Conservation (phyloP, 53 echinoderm and acorn worm species). For the Stichopus horrens region DNA sequence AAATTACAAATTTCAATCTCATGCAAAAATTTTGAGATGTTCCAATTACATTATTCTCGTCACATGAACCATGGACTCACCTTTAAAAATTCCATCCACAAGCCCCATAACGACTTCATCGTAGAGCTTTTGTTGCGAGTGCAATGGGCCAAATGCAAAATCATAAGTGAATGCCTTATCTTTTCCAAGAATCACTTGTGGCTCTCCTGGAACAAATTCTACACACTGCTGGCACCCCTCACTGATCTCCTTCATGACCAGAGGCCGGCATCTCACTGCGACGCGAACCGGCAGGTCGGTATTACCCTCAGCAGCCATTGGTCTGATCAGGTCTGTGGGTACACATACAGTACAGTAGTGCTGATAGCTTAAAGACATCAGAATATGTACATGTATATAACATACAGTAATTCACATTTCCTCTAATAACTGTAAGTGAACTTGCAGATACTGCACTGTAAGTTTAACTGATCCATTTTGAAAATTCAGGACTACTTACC, state of each 20-base stretch:
- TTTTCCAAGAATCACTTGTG: constrained; percentile 94
- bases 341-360: no score
- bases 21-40: neutral
- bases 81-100: constrained; percentile 93
- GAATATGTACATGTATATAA: no score
- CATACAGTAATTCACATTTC: no score
- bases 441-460: no score
- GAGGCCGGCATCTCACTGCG: constrained; percentile 79
- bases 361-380: no score
- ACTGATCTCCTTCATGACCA: constrained; percentile 78
- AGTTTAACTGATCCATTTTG: no score
- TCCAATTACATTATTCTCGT: neutral
- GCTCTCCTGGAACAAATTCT: constrained; percentile 67
- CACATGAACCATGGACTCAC: constrained; percentile 36
- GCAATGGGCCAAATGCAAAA: constrained; percentile 75
- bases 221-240: constrained; percentile 92
- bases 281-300: constrained; percentile 87
- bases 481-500: no score
- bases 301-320: neutral
- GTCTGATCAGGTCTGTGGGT: no score
- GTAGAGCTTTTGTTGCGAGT: constrained; percentile 68
- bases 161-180: constrained; percentile 97
- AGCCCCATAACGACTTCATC: constrained; percentile 63
- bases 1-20: no score
- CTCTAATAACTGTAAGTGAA: no score